A percentile compares a stretch with the other conserved stretches of the same genome.
These are phyloP conservation scores for Solea senegalensis DNA, from an alignment of 2,113 vertebrate species.

Conservation along the genomic window DNA sequence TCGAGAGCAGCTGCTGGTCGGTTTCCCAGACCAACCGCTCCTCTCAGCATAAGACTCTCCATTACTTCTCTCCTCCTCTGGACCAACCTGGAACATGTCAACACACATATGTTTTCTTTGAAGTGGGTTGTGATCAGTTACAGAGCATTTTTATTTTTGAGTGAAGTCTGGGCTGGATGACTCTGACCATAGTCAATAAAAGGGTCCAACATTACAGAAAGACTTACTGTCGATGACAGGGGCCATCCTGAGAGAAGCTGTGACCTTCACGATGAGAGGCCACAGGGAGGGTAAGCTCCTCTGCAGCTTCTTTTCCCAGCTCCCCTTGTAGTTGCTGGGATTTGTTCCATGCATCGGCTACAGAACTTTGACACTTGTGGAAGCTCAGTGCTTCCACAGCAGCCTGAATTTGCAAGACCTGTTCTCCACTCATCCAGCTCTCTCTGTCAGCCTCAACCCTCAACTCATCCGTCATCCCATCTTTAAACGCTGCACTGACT, in stretches of 20 bases:
- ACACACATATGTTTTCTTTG: neutral
- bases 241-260: constrained; percentile 76
- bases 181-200: neutral
- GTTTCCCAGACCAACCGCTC: constrained; percentile 81
- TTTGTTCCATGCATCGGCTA: constrained; percentile 79
- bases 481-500: constrained; percentile 84
- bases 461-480: constrained; percentile 90
- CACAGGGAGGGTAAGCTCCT: constrained; percentile 83
- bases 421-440: constrained; percentile 58
- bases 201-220: accelerated
- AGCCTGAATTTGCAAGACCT: constrained; percentile 83
- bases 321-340: constrained; percentile 74
- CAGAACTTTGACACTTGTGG: constrained; percentile 77
- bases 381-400: constrained; percentile 88
- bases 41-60: constrained; percentile 81
- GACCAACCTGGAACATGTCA: constrained; percentile 73
- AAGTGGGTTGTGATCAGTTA: neutral
- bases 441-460: constrained; percentile 74
- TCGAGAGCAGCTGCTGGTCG: constrained; percentile 83
- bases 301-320: constrained; percentile 71
- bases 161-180: neutral
- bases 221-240: constrained; percentile 83
- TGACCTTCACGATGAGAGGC: constrained; percentile 72
- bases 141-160: no score
- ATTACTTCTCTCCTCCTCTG: constrained; percentile 81